These are phyloP conservation scores for Ammodytes marinus DNA, from an alignment of 2,113 vertebrate genomes.

Conservation along the genomic window DNA sequence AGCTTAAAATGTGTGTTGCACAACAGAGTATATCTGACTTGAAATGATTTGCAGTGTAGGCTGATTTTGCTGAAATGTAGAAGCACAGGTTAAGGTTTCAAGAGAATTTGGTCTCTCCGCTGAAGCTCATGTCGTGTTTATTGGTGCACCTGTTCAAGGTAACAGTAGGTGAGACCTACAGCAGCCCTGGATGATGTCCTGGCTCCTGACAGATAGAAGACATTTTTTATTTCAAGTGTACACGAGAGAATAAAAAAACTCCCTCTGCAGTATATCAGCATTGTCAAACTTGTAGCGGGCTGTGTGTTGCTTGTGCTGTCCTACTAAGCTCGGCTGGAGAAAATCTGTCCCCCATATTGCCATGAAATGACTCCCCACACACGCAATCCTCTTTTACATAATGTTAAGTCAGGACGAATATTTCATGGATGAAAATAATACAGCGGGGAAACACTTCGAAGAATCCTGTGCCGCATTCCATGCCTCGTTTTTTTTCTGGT, in stretches of 20 bases:
- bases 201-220: background rate
- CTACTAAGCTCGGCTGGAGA: constrained; percentile 11
- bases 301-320: constrained; percentile 27
- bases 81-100: background rate
- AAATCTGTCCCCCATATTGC: constrained; percentile 12
- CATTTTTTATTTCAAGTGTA: constrained; percentile 8
- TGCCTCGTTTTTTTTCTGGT: background rate
- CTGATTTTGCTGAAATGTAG: background rate
- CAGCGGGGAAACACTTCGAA: constrained; percentile 12
- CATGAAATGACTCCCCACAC: constrained; percentile 27
- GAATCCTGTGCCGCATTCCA: background rate
- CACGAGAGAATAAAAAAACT: constrained; percentile 4
- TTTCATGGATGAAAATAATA: constrained; percentile 50
- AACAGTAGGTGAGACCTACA: background rate
- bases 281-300: constrained; percentile 35
- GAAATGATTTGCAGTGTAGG: background rate
- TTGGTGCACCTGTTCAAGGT: constrained; percentile 14
- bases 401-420: constrained; percentile 45
- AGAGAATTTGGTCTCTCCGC: background rate
- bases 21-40: background rate
- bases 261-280: constrained; percentile 42
- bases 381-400: constrained; percentile 35
- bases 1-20: background rate
- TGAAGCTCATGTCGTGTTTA: constrained; percentile 14
- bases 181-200: background rate